These are phyloP conservation scores for Cephalopachus bancanus DNA, from an alignment of 2,797 vertebrate species.

Conservation along the genomic window DNA sequence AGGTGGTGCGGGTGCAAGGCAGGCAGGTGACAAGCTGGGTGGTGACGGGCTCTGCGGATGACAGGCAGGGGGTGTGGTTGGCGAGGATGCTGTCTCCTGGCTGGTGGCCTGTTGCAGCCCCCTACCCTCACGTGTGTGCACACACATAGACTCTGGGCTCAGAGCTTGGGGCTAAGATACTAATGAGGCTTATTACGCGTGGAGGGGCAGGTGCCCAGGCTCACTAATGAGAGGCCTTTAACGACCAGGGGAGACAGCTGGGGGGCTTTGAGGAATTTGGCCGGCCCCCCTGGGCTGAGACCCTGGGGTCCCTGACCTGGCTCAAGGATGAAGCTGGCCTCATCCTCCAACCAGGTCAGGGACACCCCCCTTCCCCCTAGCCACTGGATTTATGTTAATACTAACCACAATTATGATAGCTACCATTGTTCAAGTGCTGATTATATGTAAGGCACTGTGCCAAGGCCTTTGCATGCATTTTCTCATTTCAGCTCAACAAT, in stretches of 20 bases:
- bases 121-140: constrained; percentile 64
- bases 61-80: constrained; percentile 79
- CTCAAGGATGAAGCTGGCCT: not conserved
- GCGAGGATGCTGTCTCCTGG: constrained; percentile 80
- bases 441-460: not conserved
- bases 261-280: constrained; percentile 72
- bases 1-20: constrained; percentile 71
- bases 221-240: constrained; percentile 88
- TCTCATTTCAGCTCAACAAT: not conserved
- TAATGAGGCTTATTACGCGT: constrained; percentile 88
- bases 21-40: constrained; percentile 70
- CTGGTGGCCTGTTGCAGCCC: constrained; percentile 82
- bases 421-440: not conserved
- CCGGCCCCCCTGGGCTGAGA: constrained; percentile 67
- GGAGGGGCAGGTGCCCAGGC: constrained; percentile 87
- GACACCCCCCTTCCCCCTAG: not conserved
- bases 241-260: constrained; percentile 82
- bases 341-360: constrained; percentile 1
- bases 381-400: constrained; percentile 12
- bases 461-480: not conserved
- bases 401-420: not conserved
- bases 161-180: constrained; percentile 84
- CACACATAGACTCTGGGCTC: constrained; percentile 78
- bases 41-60: constrained; percentile 72
- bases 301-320: constrained; percentile 25